phyloP scores from a whole-genome alignment of 2,797 vertebrate species.

The Mycteria americana region DNA sequence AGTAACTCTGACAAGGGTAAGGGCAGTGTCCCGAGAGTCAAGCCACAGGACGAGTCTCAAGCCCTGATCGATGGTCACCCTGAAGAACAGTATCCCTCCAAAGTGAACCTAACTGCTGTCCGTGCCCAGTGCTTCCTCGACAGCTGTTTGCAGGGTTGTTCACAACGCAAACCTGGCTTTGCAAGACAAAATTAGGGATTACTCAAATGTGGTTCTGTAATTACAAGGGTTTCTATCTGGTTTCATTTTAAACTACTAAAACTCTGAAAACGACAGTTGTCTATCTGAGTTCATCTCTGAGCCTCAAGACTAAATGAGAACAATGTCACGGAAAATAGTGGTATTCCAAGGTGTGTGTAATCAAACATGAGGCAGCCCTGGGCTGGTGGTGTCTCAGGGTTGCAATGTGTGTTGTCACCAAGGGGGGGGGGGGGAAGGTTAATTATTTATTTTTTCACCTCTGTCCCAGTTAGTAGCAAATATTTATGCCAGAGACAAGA shows the following conservation, averaged over 20 bases:
- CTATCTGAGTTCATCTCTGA: background rate
- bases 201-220: fast-evolving
- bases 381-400: fast-evolving
- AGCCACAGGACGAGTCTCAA: background rate
- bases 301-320: background rate
- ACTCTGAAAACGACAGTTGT: background rate
- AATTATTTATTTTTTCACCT: background rate
- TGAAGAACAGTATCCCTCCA: fast-evolving
- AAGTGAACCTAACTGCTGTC: fast-evolving
- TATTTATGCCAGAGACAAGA: too few relatives aligned
- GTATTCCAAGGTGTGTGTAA: fast-evolving
- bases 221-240: background rate
- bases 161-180: background rate
- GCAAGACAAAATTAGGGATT: background rate
- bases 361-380: background rate
- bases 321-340: fast-evolving
- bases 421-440: too few relatives aligned
- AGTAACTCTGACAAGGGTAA: too few relatives aligned
- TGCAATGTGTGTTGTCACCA: fast-evolving
- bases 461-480: too few relatives aligned
- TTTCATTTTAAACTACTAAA: background rate
- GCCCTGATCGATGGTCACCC: fast-evolving
- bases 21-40: too few relatives aligned
- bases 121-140: fast-evolving
- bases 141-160: background rate